Evolutionary conservation across 2,888 invertebrate genomes (phyloP), one percentile per base, ranked within the genome.

Genomic region (Rotaria sp.): DNA sequence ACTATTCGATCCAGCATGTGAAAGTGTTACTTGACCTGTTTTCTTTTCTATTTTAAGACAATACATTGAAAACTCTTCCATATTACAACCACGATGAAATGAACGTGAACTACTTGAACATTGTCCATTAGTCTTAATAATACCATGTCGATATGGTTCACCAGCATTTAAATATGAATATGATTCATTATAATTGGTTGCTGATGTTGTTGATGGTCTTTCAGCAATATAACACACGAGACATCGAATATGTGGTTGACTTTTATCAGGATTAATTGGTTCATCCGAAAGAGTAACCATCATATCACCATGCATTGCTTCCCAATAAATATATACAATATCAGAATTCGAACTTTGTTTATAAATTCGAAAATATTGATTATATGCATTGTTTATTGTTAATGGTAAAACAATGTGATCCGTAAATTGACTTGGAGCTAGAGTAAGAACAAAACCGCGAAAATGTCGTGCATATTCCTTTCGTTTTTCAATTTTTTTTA

Each of bases 11-110:
- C 80, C 80, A 45, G 80, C 45, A n/a, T 80, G 41, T 11, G 45
- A 41, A 80, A 80, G 80, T 80, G n/a, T 80, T n/a, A 80, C 45
- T 45, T 80, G 45, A 45, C 80, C 80, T 80, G 80, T 80, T 15
- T 80, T 80, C 45, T 80, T 41, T 2, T 80, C 45, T 11, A 80
- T 41, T 80, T n/a, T 41, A 26, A 80, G 45, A 45, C 80, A 80
- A 80, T 45, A 80, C 1, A 45, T 80, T 13, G n/a, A 18, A 8
- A 45, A 80, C 13, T 26, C 45, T 26, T n/a, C 80, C 2, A 26
- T 45, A 80, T 45, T 45, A 45, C 80, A 41, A 15, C 80, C 80
- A 80, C 80, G 80, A 45, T 80, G 21, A 45, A 80, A 80, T 41
- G 41, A 21, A 26, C 5, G 11, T 13, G 80, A 80, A 45, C 45